Percentiles rank a stretch among this genome's conserved stretches.
phyloP scores from a whole-genome alignment of 2,797 vertebrate genomes.

The Sebastes dallii region DNA sequence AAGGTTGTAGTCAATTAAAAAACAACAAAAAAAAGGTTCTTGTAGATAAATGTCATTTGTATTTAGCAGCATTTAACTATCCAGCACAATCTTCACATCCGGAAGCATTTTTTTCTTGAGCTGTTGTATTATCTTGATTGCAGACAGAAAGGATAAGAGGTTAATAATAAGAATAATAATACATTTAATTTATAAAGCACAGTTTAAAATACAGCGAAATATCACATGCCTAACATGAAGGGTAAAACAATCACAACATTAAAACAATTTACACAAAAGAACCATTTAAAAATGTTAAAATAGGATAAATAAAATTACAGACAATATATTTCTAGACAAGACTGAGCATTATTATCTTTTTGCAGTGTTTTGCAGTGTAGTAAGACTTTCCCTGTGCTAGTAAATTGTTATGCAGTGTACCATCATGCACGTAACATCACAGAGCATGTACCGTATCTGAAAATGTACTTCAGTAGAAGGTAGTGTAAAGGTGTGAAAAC shows the following conservation, averaged over 20 bases:
- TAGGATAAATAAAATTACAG: too few species aligned
- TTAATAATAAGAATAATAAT: neutral
- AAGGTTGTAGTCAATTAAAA: constrained; percentile 8
- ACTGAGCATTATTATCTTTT: neutral
- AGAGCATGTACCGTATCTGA: neutral
- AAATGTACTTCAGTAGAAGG: too few species aligned
- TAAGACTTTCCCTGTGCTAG: neutral
- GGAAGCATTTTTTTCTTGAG: neutral
- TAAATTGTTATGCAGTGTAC: too few species aligned
- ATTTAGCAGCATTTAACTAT: neutral
- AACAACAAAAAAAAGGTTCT: neutral
- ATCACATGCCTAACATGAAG: too few species aligned
- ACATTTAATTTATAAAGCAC: too few species aligned
- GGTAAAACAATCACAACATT: too few species aligned
- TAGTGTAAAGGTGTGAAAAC: constrained; percentile 57
- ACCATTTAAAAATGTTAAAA: too few species aligned
- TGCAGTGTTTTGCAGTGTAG: too few species aligned
- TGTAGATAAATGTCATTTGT: neutral
- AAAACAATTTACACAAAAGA: too few species aligned
- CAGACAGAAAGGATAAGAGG: too few species aligned
- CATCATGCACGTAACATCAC: neutral
- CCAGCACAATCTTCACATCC: neutral
- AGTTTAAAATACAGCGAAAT: too few species aligned
- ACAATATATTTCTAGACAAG: too few species aligned
- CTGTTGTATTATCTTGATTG: neutral